Conservation (phyloP, 2,888 invertebrate genomes). For the Euzetes globulus region DNA sequence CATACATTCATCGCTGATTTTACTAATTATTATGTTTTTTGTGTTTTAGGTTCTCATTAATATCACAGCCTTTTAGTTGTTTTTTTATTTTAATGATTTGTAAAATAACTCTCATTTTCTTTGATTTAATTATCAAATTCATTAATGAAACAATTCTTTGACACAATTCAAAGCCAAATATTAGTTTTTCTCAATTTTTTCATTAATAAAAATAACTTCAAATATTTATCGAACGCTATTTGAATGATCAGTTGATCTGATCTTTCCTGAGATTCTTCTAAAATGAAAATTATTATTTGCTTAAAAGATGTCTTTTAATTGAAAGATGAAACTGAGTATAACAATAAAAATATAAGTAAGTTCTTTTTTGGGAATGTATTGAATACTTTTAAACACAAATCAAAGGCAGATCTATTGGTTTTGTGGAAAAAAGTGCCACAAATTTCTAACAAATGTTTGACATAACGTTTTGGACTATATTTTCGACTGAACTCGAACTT, state of each 20-base stretch:
- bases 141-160: neutral
- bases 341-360: neutral
- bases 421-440: neutral
- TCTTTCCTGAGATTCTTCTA: neutral
- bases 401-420: neutral
- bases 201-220: neutral
- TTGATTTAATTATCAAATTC: neutral
- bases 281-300: neutral
- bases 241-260: neutral
- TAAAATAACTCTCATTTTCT: slow-evolving; percentile 14
- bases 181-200: neutral
- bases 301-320: neutral
- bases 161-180: neutral
- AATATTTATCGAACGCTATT: neutral
- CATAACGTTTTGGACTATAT: neutral
- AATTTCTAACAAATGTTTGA: neutral
- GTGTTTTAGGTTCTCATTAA: slow-evolving; percentile 11
- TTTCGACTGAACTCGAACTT: neutral
- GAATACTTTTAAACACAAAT: neutral
- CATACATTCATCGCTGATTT: slow-evolving; percentile 6
- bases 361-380: neutral
- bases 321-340: neutral
- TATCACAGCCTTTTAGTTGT: slow-evolving; percentile 30
- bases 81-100: neutral
- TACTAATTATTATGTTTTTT: neutral